Conservation (phyloP, 2,888 invertebrate species). For the Aspidiotus destructor region DNA sequence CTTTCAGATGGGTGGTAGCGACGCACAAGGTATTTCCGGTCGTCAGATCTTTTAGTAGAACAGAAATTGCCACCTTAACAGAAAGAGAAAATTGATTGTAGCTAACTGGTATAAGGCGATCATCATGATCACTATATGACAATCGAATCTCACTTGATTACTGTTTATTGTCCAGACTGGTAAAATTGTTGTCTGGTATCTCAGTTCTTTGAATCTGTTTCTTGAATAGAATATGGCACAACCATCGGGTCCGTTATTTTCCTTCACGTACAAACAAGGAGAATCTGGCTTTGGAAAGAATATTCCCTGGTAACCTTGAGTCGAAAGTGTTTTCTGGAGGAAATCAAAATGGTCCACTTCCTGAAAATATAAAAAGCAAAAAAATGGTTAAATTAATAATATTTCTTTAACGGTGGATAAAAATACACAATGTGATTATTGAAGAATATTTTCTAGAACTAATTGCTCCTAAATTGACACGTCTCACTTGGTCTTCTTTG, state of each 20-base stretch:
- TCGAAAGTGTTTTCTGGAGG: conserved; percentile 51
- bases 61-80: conserved; percentile 51
- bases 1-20: conserved; percentile 65
- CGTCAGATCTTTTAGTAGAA: conserved; percentile 47
- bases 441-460: neutral
- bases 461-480: neutral
- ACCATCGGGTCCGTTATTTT: conserved; percentile 67
- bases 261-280: conserved; percentile 60
- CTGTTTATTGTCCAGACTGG: conserved; percentile 65
- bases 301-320: conserved; percentile 57
- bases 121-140: neutral
- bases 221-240: conserved; percentile 63
- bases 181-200: conserved; percentile 51
- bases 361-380: conserved; percentile 42
- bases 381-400: neutral
- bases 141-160: conserved; percentile 52
- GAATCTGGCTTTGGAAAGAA: conserved; percentile 70
- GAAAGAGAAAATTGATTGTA: neutral
- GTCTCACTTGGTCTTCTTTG: too few relatives aligned
- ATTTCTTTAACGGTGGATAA: neutral
- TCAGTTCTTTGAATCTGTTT: conserved; percentile 52
- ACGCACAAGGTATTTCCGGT: conserved; percentile 55
- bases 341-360: conserved; percentile 68
- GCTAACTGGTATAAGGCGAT: neutral
- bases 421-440: neutral